These are phyloP conservation scores for Mycteria americana DNA, from an alignment of 2,797 vertebrate genomes.

Conservation along the genomic window DNA sequence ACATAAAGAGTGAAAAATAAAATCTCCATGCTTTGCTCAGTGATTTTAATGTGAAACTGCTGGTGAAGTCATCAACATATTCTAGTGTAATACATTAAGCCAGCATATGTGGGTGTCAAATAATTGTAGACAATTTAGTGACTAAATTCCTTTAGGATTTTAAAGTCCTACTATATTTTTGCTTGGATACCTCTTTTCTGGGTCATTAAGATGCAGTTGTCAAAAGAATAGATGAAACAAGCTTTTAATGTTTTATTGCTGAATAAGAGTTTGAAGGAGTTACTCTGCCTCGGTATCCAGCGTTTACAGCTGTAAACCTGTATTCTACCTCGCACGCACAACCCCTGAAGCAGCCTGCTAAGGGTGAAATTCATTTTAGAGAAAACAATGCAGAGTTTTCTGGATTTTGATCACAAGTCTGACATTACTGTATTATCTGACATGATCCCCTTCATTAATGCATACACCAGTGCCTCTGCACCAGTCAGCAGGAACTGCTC, in stretches of 20 bases:
- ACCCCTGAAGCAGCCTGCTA: background rate
- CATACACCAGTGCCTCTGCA: background rate
- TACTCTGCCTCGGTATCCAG: background rate
- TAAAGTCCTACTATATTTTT: slow-evolving; percentile 23
- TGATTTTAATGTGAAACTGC: slow-evolving; percentile 42
- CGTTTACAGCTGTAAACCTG: slow-evolving; percentile 1
- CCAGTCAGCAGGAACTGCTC: background rate
- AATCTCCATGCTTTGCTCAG: background rate
- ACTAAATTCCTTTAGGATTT: slow-evolving; percentile 48
- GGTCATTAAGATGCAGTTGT: slow-evolving; percentile 47
- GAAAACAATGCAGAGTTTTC: background rate
- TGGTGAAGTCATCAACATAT: background rate
- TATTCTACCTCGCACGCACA: background rate
- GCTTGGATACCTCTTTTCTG: slow-evolving; percentile 52
- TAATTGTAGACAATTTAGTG: slow-evolving; percentile 45
- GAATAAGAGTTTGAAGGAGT: slow-evolving; percentile 37
- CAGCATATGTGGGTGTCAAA: slow-evolving; percentile 18
- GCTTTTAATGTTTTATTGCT: slow-evolving; percentile 49
- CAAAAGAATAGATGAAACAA: slow-evolving; percentile 51
- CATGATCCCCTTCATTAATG: background rate
- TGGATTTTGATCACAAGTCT: background rate
- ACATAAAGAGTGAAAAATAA: background rate
- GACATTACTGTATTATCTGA: background rate
- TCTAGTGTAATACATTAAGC: slow-evolving; percentile 21
- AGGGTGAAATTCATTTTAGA: background rate